phyloP scores from a whole-genome alignment of 1,140 invertebrate species.

The Paralvinella palmiformis region DNA sequence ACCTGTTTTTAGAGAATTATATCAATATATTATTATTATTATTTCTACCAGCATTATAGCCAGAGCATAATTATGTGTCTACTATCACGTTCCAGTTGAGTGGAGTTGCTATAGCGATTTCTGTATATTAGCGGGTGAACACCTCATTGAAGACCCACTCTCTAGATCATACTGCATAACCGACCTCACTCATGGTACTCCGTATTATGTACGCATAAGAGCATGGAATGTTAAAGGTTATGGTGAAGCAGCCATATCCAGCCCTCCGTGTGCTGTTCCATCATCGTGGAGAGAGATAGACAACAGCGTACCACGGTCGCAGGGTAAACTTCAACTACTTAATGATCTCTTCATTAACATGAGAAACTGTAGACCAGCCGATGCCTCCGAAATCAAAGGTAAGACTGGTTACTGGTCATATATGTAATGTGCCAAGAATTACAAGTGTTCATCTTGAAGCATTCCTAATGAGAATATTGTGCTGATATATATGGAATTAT shows the following conservation, averaged over 20 bases:
- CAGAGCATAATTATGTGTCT: too few species aligned
- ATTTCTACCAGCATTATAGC: too few species aligned
- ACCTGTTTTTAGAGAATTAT: too few species aligned
- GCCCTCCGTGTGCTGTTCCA: slow-evolving; percentile 74
- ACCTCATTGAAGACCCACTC: slow-evolving; percentile 40
- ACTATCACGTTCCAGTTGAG: too few species aligned
- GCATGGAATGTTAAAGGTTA: slow-evolving; percentile 82
- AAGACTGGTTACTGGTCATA: slow-evolving; percentile 5
- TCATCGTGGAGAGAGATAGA: slow-evolving; percentile 66
- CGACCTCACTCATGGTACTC: slow-evolving; percentile 70
- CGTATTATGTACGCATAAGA: slow-evolving; percentile 79
- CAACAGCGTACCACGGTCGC: slow-evolving; percentile 60
- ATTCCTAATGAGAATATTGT: too few species aligned
- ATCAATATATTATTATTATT: too few species aligned
- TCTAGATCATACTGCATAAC: slow-evolving; percentile 55
- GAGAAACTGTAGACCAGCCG: slow-evolving; percentile 41
- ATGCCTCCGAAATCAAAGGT: slow-evolving; percentile 49
- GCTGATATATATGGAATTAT: too few species aligned
- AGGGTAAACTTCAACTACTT: slow-evolving; percentile 64
- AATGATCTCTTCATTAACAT: slow-evolving; percentile 65
- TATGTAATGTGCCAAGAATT: too few species aligned
- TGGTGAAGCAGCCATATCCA: slow-evolving; percentile 67
- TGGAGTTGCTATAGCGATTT: slow-evolving; percentile 78
- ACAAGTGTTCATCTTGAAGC: too few species aligned
- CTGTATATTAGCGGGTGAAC: slow-evolving; percentile 66